These are phyloP conservation scores for Bombus affinis DNA, from an alignment of 1,140 invertebrate genomes.

Conservation along the genomic window DNA sequence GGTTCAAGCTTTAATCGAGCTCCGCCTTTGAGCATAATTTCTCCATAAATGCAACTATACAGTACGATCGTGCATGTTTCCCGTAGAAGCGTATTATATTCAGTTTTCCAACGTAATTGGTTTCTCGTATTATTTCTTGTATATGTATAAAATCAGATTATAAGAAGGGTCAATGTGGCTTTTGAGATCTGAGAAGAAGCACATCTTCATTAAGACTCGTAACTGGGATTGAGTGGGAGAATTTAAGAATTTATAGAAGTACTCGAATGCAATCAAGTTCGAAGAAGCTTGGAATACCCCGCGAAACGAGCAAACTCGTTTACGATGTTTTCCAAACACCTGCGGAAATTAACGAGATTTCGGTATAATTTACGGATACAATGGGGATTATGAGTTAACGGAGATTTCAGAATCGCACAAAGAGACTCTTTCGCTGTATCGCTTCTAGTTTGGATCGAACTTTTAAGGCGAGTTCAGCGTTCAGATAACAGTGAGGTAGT, in stretches of 20 bases:
- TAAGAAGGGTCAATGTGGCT: neutral
- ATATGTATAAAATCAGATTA: too few relatives aligned
- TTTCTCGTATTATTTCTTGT: neutral
- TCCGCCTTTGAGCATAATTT: neutral
- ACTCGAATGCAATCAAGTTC: neutral
- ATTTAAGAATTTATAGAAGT: neutral
- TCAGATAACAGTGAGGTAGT: neutral
- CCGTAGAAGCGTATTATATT: neutral
- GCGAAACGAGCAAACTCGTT: neutral
- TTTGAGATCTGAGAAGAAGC: neutral
- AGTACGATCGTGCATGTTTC: too few relatives aligned
- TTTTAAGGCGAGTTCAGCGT: neutral
- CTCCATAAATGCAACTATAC: too few relatives aligned
- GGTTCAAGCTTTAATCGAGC: neutral
- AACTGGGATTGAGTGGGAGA: neutral
- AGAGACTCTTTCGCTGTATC: neutral
- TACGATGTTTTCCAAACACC: neutral
- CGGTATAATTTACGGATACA: slow-evolving; percentile 6
- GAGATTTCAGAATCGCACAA: neutral
- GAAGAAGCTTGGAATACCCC: too few relatives aligned
- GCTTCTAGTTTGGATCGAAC: neutral
- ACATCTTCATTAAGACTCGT: too few relatives aligned
- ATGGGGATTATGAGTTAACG: slow-evolving; percentile 16
- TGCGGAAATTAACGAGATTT: neutral
- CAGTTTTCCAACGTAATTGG: neutral